These are phyloP conservation scores for Nicator chloris DNA, from an alignment of 2,113 vertebrate species.

Conservation along the genomic window DNA sequence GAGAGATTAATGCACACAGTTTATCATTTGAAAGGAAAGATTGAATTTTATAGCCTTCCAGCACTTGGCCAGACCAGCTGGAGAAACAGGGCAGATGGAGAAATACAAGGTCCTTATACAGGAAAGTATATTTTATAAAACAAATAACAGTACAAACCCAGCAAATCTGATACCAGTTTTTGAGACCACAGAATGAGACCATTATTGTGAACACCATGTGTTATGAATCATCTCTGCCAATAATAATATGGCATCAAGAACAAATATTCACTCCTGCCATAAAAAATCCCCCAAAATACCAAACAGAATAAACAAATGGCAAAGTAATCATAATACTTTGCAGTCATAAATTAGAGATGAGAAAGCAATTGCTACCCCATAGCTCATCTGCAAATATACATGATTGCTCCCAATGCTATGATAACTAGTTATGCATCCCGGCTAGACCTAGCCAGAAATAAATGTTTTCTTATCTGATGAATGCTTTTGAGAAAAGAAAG, in stretches of 20 bases:
- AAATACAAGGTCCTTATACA: neutral
- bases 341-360: neutral
- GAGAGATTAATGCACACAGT: neutral
- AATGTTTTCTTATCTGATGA: neutral
- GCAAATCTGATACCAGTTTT: neutral
- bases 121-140: neutral
- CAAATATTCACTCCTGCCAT: neutral
- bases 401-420: neutral
- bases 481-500: neutral
- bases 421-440: neutral
- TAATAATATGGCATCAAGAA: neutral
- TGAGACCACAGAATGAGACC: neutral
- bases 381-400: neutral
- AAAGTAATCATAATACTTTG: slow-evolving; percentile 5
- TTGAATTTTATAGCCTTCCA: neutral
- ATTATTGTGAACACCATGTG: neutral
- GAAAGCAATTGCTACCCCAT: neutral
- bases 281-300: neutral
- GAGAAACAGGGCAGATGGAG: neutral
- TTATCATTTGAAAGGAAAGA: slow-evolving; percentile 15
- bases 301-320: neutral
- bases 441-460: neutral
- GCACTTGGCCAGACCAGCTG: neutral
- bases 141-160: neutral
- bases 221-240: neutral